These are phyloP conservation scores for Pseudococcus viburni DNA, from an alignment of 2,888 invertebrate species.

Conservation along the genomic window DNA sequence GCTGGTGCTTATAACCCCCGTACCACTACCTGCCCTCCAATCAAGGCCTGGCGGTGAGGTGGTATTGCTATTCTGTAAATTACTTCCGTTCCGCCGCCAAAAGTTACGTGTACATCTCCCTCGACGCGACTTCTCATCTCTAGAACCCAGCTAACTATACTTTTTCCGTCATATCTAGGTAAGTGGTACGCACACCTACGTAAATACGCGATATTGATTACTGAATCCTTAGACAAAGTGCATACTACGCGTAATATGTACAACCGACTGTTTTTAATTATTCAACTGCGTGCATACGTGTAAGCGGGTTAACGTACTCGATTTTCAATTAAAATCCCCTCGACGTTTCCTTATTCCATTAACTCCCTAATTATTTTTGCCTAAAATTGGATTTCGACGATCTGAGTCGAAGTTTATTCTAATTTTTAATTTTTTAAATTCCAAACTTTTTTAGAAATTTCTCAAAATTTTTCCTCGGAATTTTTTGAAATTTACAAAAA, in stretches of 20 bases:
- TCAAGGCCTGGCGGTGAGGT: background rate
- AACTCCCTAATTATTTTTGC: too few relatives aligned
- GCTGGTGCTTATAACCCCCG: background rate
- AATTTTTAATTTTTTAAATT: too few relatives aligned
- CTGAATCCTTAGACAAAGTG: slow-evolving; percentile 53
- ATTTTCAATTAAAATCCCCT: slow-evolving; percentile 25
- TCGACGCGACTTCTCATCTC: background rate
- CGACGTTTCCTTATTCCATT: background rate
- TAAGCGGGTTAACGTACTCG: slow-evolving; percentile 54
- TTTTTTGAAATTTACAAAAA: too few relatives aligned
- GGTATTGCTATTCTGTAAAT: slow-evolving; percentile 30
- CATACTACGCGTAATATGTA: slow-evolving; percentile 6
- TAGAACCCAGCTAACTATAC: background rate
- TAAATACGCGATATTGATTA: slow-evolving; percentile 1
- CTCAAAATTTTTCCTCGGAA: too few relatives aligned
- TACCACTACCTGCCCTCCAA: background rate
- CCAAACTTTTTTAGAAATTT: too few relatives aligned
- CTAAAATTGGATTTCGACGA: too few relatives aligned
- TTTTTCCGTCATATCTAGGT: slow-evolving; percentile 39
- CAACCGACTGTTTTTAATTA: slow-evolving; percentile 10
- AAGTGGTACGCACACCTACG: background rate
- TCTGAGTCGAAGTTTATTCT: too few relatives aligned
- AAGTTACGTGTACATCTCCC: background rate
- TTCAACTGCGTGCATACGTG: slow-evolving; percentile 23
- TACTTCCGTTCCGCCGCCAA: slow-evolving; percentile 38